Evolutionary conservation across 2,113 vertebrate genomes (phyloP).

Genomic region (Dicentrarchus labrax): DNA sequence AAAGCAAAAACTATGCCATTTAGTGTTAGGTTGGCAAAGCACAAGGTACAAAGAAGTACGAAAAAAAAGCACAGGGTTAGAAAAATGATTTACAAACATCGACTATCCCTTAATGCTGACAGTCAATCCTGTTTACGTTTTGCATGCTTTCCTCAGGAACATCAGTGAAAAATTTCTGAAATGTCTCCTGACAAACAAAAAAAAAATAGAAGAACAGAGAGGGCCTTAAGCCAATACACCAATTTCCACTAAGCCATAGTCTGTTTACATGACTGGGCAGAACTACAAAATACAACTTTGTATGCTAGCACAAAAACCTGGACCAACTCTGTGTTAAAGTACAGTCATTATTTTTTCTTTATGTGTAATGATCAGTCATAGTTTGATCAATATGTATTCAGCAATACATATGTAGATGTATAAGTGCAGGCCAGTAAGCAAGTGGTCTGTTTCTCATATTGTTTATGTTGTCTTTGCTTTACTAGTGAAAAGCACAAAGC

Average conservation of each 20-base stretch:
- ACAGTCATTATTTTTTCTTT: conserved; percentile 70
- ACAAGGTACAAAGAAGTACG: conserved; percentile 81
- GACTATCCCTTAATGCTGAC: conserved; percentile 81
- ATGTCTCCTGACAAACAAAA: conserved; percentile 78
- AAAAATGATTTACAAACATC: conserved; percentile 76
- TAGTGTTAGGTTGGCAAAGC: conserved; percentile 82
- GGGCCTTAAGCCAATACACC: conserved; percentile 80
- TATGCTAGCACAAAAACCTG: conserved; percentile 77
- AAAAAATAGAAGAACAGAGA: conserved; percentile 63
- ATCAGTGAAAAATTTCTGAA: conserved; percentile 71
- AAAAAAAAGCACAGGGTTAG: conserved; percentile 77
- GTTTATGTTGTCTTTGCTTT: conserved; percentile 80
- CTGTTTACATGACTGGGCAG: conserved; percentile 80
- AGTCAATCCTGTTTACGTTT: conserved; percentile 86
- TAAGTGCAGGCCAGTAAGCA: conserved; percentile 75
- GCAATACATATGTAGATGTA: conserved; percentile 84
- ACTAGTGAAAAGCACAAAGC: conserved; percentile 82
- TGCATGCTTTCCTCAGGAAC: conserved; percentile 86
- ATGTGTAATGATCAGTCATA: conserved; percentile 77
- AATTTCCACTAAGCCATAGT: conserved; percentile 73
- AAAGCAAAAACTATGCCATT: conserved; percentile 85
- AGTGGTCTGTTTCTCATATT: conserved; percentile 76
- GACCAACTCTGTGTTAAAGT: conserved; percentile 82
- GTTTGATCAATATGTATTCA: conserved; percentile 83
- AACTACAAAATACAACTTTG: conserved; percentile 72